Evolutionary conservation across 64 coral and sea anemone genomes (phyloP), one percentile per base, ranked within the genome.

Genomic region (Trachythela sp.): DNA sequence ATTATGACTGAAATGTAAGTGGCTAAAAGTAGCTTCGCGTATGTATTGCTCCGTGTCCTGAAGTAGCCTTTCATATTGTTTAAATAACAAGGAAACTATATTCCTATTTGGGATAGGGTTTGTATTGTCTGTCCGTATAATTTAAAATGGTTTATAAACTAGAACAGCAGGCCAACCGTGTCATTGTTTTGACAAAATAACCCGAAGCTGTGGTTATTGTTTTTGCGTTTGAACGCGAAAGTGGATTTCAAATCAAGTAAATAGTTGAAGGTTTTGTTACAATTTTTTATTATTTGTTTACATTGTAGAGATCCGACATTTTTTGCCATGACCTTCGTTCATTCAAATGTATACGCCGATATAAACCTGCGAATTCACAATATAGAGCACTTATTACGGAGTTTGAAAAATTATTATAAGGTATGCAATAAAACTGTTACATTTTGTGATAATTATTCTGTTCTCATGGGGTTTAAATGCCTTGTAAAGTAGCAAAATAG

Each of bases 1-100:
- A 14, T 68, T 68, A 68, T 68, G 59, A 68, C 59, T n/a, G 59
- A 68, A 68, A 68, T 68, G 59, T 68, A 14, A 68, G 59, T 68
- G 15, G 20, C 20, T 68, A n/a, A n/a, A n/a, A n/a, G n/a, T n/a
- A 45, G 42, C 42, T 45, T 45, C 11, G 11, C 42, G 42, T 4
- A 45, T 45, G 4, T 45, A 45, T 45, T 45, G 4, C 15, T 22
- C 30, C 15, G 59, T n/a, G 59, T 2, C 15, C 30, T 68, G 59
- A n/a, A n/a, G 20, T 6, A n/a, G 15, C 59, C 59, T 31, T 68
- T 68, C 5, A 22, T n/a, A 68, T 68, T n/a, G 20, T 31, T 31
- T 68, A 22, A 8, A 68, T 31, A 68, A 68, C 59, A 68, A 68
- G 20, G 15, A 68, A 5, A 68, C 59, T 68, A 68, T 68, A 68